Evolutionary conservation across 2,797 vertebrate species (phyloP).

Genomic region (Fundulus diaphanus): DNA sequence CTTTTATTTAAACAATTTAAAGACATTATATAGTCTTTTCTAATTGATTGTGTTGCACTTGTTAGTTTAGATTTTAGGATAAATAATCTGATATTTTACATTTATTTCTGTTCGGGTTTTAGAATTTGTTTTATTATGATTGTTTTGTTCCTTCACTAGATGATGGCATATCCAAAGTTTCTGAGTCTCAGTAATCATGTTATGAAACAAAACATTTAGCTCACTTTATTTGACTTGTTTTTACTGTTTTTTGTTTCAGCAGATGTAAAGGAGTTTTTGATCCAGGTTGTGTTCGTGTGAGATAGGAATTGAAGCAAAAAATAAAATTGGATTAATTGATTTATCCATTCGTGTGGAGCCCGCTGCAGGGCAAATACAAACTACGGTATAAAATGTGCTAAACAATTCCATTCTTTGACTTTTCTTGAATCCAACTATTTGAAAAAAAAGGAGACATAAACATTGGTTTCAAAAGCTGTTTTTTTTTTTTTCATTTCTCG

Average conservation of each 20-base stretch:
- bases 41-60: background rate
- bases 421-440: background rate
- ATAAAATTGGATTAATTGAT: background rate
- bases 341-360: background rate
- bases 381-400: too few species aligned
- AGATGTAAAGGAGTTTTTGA: background rate
- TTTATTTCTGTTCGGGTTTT: too few species aligned
- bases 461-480: conserved; percentile 3
- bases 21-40: background rate
- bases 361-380: too few species aligned
- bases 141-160: too few species aligned
- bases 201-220: too few species aligned
- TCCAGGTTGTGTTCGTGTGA: background rate
- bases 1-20: background rate
- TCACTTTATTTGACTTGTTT: too few species aligned
- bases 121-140: too few species aligned
- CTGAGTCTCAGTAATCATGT: too few species aligned
- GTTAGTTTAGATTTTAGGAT: background rate
- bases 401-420: background rate
- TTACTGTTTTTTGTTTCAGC: background rate
- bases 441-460: conserved; percentile 15
- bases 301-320: background rate
- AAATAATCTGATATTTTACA: too few species aligned
- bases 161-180: too few species aligned
- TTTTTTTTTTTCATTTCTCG: conserved; percentile 1